phyloP scores from a whole-genome alignment of 64 coral and sea anemone species.

The Astreopora myriophthalma region DNA sequence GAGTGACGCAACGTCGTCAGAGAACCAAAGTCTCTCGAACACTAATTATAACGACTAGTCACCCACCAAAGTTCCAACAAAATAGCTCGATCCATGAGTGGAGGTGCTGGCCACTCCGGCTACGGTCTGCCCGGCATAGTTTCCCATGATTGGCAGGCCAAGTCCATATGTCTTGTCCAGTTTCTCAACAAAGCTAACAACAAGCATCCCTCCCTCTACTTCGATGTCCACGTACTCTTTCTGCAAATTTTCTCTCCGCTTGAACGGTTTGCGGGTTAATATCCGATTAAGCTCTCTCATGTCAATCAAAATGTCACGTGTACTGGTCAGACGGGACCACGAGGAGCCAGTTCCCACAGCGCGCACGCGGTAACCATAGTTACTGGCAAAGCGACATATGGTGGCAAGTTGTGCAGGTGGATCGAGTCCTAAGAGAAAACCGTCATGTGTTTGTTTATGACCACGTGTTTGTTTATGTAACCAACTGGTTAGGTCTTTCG shows the following conservation, averaged over 20 bases:
- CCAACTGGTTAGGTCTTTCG: too few species aligned
- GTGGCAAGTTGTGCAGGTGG: conserved; percentile 27
- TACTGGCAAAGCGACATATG: conserved; percentile 40
- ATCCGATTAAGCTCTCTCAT: conserved; percentile 47
- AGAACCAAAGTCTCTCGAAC: too few species aligned
- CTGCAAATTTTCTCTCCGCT: conserved; percentile 17
- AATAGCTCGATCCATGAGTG: conserved; percentile 37
- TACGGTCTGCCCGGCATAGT: conserved; percentile 41
- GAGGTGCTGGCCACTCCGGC: conserved; percentile 28
- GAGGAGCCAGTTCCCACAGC: conserved; percentile 51
- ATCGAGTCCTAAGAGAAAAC: background rate
- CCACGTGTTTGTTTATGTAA: too few species aligned
- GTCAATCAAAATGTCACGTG: conserved; percentile 65
- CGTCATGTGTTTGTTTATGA: too few species aligned
- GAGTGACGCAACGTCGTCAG: too few species aligned
- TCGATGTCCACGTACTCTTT: conserved; percentile 70
- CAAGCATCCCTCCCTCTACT: conserved; percentile 47
- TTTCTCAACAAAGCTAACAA: conserved; percentile 33
- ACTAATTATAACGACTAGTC: too few species aligned
- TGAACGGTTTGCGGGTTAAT: background rate
- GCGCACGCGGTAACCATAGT: conserved; percentile 12
- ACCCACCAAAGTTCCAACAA: conserved; percentile 20
- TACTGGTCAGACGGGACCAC: conserved; percentile 41
- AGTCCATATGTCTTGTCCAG: conserved; percentile 39
- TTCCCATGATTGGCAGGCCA: conserved; percentile 33